Percentiles rank a stretch among this genome's conserved stretches.
Conservation (phyloP, 2,797 vertebrate genomes). For the Chaetophractus vellerosus region DNA sequence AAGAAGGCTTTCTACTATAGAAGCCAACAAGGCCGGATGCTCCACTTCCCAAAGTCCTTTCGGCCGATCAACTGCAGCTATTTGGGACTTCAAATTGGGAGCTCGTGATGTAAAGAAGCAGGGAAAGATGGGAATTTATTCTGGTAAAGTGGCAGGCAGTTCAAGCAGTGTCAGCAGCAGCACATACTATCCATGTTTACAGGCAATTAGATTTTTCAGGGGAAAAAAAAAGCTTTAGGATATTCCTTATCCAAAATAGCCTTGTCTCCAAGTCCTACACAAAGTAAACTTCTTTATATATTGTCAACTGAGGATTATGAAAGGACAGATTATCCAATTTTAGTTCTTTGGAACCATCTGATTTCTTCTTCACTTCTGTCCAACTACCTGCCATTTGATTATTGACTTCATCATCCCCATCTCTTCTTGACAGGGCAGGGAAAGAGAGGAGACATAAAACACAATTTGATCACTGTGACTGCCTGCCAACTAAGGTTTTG, state of each 20-base stretch:
- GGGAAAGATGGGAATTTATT: neutral
- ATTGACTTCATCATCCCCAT: neutral
- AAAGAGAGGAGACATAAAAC: neutral
- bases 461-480: neutral
- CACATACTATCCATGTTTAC: neutral
- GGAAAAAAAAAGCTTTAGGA: neutral
- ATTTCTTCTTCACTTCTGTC: neutral
- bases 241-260: neutral
- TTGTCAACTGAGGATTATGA: neutral
- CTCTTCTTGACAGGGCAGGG: neutral
- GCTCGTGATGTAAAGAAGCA: neutral
- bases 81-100: neutral
- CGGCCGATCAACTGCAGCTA: neutral
- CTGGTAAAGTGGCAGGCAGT: neutral
- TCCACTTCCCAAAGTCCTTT: slow-evolving; percentile 1
- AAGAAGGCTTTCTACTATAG: neutral
- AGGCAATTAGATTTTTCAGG: neutral
- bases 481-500: slow-evolving; percentile 32
- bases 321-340: neutral
- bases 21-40: neutral
- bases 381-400: neutral
- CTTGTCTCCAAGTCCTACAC: neutral
- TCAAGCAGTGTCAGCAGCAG: neutral
- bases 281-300: neutral
- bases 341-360: neutral